Base-by-base conservation (phyloP, 2,797 vertebrate species). In the Mico argentatus region DNA sequence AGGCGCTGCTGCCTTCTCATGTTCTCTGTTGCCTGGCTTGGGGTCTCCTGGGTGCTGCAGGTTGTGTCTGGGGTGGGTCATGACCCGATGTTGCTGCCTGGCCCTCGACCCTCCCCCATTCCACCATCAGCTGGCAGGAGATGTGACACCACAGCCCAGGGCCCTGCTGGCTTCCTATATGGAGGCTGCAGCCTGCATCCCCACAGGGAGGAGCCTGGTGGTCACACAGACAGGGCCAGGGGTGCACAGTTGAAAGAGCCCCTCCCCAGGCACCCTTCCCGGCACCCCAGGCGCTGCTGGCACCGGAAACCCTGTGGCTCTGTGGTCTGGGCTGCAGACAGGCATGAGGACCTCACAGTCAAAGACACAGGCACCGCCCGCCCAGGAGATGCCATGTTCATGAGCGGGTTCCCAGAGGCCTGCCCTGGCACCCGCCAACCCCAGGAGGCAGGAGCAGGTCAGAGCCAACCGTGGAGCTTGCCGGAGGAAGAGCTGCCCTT, bases 231-330 rank as follows among this genome's bases (percentile, higher is more conserved):
- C 27, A 5, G 15, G 85, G 55, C 0, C 19, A 33, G 4, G 64
- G 39, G 83, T 64, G 36, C 76, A 39, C 81, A 83, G 77, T n/a
- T 52, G 41, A 94, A 67, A 39, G 70, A 24, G 14, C 7, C 22
- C 4, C 48, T 70, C 52, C 52, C 61, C 57, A 33, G 86, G 61
- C 87, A 52, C 81, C 33, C 84, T 84, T 83, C 86, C 94, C n/a
- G 20, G 64, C 8, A 64, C 50, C 48, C 4, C 10, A 50, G 96
- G 79, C 57, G 2, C 44, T 17, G 86, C 61, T 10, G 2, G 80
- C 70, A 27, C 44, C 44, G 79, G 75, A 77, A 91, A 46, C 67
- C 57, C 46, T 22, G 7, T 4, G 36, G 48, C 52, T 85, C 86
- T 41, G 9, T 67, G 72, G 41, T 79, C 57, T 57, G 55, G 67